phyloP scores from a whole-genome alignment of 2,888 invertebrate genomes.

The Drosophila stalkeri region DNA sequence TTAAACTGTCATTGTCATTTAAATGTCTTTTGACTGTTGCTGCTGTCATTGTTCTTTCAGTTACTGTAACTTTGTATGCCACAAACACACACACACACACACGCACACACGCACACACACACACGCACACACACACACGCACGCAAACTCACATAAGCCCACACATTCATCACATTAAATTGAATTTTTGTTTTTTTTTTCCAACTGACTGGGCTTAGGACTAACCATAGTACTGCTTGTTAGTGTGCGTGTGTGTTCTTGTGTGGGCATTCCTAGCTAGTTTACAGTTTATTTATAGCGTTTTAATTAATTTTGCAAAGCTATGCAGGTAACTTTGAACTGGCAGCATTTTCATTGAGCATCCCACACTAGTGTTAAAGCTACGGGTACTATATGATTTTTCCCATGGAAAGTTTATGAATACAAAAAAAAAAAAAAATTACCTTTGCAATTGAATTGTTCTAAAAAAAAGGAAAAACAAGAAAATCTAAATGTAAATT shows the following conservation, averaged over 20 bases:
- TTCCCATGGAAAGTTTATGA: not conserved
- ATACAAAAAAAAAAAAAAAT: not conserved
- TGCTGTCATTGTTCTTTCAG: conserved; percentile 46
- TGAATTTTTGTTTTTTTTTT: conserved; percentile 36
- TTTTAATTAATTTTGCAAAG: conserved; percentile 52
- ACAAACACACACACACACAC: conserved; percentile 9
- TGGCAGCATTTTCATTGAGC: not conserved
- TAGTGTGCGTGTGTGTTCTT: not conserved
- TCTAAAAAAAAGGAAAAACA: too few species aligned
- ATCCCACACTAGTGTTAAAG: not conserved
- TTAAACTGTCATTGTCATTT: conserved; percentile 79
- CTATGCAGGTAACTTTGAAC: not conserved
- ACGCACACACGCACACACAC: not conserved
- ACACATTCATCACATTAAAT: conserved; percentile 34
- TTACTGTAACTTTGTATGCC: conserved; percentile 26
- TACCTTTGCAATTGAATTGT: too few species aligned
- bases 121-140: conserved; percentile 1
- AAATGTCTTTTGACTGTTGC: conserved; percentile 76
- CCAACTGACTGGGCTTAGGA: conserved; percentile 20
- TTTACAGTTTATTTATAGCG: conserved; percentile 57
- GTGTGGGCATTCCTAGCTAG: conserved; percentile 17
- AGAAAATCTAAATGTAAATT: too few species aligned
- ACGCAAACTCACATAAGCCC: not conserved
- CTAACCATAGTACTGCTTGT: conserved; percentile 2
- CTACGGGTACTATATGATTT: not conserved